phyloP scores from a whole-genome alignment of 2,888 invertebrate species.

The Hololepta plana region DNA sequence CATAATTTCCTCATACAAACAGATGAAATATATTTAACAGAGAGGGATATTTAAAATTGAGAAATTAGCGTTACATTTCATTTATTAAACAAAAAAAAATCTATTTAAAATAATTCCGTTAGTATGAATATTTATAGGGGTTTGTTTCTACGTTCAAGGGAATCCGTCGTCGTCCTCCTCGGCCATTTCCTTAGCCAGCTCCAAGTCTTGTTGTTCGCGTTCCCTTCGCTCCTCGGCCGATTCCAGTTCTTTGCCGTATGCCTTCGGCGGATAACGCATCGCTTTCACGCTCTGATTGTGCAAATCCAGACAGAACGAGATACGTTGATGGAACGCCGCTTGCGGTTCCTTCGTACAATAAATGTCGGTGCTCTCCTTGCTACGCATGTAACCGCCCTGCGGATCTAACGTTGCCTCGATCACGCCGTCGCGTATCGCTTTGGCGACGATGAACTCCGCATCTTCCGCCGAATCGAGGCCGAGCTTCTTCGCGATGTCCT shows the following conservation, averaged over 20 bases:
- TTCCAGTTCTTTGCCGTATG: conserved; percentile 94
- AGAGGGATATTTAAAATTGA: too few species aligned
- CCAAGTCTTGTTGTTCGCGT: conserved; percentile 93
- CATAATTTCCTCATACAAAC: too few species aligned
- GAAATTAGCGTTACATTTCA: too few species aligned
- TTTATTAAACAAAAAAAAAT: too few species aligned
- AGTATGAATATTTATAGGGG: too few species aligned
- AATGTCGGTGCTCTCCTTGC: conserved; percentile 91
- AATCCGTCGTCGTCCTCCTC: conserved; percentile 96
- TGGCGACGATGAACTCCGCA: conserved; percentile 97
- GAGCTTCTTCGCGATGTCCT: conserved; percentile 86
- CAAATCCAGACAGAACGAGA: conserved; percentile 91
- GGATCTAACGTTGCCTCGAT: conserved; percentile 96
- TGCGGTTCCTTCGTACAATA: conserved; percentile 95
- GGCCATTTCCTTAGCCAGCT: conserved; percentile 99
- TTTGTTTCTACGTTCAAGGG: too few species aligned
- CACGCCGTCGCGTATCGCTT: conserved; percentile 94
- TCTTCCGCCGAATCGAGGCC: conserved; percentile 88
- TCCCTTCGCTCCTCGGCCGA: conserved; percentile 93
- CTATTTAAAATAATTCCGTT: too few species aligned
- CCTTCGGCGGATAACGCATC: conserved; percentile 97
- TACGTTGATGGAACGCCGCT: conserved; percentile 89
- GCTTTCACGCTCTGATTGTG: conserved; percentile 99
- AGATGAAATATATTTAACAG: too few species aligned
- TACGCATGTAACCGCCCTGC: conserved; percentile 89